Percentiles rank a stretch among this genome's conserved stretches.
These are phyloP conservation scores for Larimichthys crocea DNA, from an alignment of 2,113 vertebrate species.

Conservation along the genomic window DNA sequence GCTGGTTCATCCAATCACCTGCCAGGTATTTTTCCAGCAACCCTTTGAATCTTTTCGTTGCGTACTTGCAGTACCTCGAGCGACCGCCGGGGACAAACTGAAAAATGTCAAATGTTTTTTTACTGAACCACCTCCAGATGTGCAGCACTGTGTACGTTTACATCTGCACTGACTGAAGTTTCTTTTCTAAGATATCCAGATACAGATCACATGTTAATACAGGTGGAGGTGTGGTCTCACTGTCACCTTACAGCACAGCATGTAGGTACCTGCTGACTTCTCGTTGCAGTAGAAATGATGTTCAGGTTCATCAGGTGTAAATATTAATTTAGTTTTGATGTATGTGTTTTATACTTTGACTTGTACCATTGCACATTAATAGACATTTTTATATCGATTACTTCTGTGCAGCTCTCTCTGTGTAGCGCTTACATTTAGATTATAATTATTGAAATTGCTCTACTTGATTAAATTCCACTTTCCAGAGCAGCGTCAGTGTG, in stretches of 20 bases:
- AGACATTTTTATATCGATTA: conserved; percentile 24
- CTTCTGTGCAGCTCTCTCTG: background rate
- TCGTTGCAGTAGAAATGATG: background rate
- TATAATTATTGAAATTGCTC: background rate
- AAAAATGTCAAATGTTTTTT: no score
- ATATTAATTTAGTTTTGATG: conserved; percentile 38
- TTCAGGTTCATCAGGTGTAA: conserved; percentile 37
- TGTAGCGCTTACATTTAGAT: background rate
- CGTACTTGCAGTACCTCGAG: no score
- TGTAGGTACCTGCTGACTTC: background rate
- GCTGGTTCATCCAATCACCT: no score
- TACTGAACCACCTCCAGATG: no score
- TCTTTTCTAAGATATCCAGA: background rate
- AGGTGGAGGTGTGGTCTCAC: background rate
- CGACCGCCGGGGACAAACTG: no score
- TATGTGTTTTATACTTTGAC: conserved; percentile 55
- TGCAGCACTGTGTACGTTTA: background rate
- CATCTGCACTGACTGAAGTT: background rate
- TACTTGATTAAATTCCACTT: background rate
- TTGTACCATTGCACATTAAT: conserved; percentile 51
- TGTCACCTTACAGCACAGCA: background rate
- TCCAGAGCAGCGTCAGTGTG: background rate
- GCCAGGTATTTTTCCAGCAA: no score
- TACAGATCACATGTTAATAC: background rate
- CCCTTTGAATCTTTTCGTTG: no score